Evolutionary conservation across 2,113 vertebrate species (phyloP).

Genomic region (Oxyura jamaicensis): DNA sequence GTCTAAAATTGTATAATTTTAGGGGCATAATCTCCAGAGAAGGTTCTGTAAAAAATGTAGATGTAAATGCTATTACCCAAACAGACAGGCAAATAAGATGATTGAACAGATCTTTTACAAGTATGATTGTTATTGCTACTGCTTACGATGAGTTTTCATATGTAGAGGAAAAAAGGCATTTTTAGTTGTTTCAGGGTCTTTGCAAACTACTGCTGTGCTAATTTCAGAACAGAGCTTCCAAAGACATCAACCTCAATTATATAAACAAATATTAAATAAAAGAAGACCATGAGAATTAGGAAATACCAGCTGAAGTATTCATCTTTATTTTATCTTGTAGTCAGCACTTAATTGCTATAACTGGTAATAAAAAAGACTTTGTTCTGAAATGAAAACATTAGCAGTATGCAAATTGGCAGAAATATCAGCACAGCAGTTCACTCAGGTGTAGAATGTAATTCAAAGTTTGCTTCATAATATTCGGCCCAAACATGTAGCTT

Average conservation of each 20-base stretch:
- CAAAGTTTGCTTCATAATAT: neutral
- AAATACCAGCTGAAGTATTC: neutral
- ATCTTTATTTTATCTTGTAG: neutral
- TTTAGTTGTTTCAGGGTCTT: neutral
- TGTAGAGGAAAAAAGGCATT: neutral
- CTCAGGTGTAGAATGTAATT: slow-evolving; percentile 6
- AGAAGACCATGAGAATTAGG: neutral
- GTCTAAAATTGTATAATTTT: neutral
- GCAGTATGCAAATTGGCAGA: slow-evolving; percentile 27
- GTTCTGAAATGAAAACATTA: slow-evolving; percentile 50
- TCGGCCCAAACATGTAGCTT: neutral
- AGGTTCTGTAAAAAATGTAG: neutral
- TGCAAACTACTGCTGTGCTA: neutral
- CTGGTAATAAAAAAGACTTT: slow-evolving; percentile 24
- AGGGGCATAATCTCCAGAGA: neutral
- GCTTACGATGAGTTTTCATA: neutral
- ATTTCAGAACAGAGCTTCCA: neutral
- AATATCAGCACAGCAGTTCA: slow-evolving; percentile 27
- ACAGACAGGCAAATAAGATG: neutral
- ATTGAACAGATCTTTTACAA: neutral
- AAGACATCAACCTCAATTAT: neutral
- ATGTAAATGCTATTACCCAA: neutral
- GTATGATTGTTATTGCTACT: neutral
- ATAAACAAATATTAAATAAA: neutral
- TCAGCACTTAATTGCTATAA: slow-evolving; percentile 25